These are phyloP conservation scores for Brachycybe producta DNA, from an alignment of 2,888 invertebrate species.

Conservation along the genomic window DNA sequence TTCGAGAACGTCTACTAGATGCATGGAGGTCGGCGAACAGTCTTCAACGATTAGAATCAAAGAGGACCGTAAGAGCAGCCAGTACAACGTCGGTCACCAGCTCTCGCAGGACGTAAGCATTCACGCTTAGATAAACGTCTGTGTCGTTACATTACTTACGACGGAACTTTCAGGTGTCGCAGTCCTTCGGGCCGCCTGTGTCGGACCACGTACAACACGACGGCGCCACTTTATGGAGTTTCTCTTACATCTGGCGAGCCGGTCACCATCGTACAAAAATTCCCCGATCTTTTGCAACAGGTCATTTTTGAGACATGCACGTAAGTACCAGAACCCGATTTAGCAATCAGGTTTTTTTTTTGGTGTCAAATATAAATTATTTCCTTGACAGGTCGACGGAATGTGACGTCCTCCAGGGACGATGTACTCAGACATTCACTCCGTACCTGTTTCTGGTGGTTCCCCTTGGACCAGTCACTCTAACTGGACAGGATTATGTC, in stretches of 20 bases:
- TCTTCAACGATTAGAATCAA: too few species aligned
- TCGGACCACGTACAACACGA: constrained; percentile 79
- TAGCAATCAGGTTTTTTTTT: not conserved
- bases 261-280: constrained; percentile 86
- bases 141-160: not conserved
- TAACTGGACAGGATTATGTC: constrained; percentile 70
- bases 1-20: constrained; percentile 13
- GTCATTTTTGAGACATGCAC: constrained; percentile 86
- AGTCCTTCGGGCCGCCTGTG: constrained; percentile 65
- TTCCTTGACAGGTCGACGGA: constrained; percentile 53
- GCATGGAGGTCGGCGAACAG: constrained; percentile 9
- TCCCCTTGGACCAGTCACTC: constrained; percentile 49
- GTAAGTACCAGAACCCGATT: constrained; percentile 44
- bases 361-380: not conserved
- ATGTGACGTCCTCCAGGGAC: constrained; percentile 75
- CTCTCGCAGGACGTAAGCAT: not conserved
- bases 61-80: not conserved
- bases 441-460: constrained; percentile 83
- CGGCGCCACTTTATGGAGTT: constrained; percentile 89
- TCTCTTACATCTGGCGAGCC: constrained; percentile 83
- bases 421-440: constrained; percentile 82
- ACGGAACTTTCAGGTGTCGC: constrained; percentile 35
- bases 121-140: not conserved
- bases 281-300: constrained; percentile 80
- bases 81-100: not conserved